Evolutionary conservation across 2,888 invertebrate species (phyloP), one percentile per base, ranked within the genome.

Genomic region (Drosophila kuntzei): DNA sequence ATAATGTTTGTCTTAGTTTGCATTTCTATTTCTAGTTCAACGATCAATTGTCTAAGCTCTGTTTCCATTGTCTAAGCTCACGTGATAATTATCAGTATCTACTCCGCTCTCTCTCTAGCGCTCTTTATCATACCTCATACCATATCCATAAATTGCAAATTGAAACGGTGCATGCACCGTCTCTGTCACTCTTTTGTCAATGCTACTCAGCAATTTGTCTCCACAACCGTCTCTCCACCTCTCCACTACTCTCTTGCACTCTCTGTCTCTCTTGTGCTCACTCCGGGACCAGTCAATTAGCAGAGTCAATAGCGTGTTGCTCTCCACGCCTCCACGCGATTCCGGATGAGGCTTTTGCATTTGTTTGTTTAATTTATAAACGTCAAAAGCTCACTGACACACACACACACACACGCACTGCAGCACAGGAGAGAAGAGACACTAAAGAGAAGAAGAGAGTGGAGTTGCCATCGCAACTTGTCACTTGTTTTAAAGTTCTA

Each of bases 341-440:
- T 44, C 55, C 36, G 22, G 12, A 47, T 41, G 34, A 29, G 39
- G 46, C 49, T 50, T 63, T 63, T 71, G 69, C 76, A 76, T 76
- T 69, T 86, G 71, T 80, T 83, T 83, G 80, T 68, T 83, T 83
- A 76, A 83, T 86, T 83, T 83, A 80, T 80, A 70, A 76, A 70
- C 75, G 75, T 75, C 69, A 68, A 79, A 85, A 73, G 70, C 74
- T 54, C 44, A n/a, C 51, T 36, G 11, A 58, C 44, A 63, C 62
- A 67, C 43, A 60, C 47, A 20, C 43, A 49, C 25, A 39, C 43
- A 58, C 27, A 65, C 41, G 29, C 39, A 57, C 22, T 34, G n/a
- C 2, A 11, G 34, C n/a, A 5, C 18, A 18, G 18, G 11, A 12
- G 11, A 25, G 11, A 9, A 46, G 14, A 3, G 34, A 11, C 22